A percentile compares a stretch with the other conserved stretches of the same genome.
phyloP scores from a whole-genome alignment of 2,113 vertebrate genomes.

The Menura novaehollandiae region DNA sequence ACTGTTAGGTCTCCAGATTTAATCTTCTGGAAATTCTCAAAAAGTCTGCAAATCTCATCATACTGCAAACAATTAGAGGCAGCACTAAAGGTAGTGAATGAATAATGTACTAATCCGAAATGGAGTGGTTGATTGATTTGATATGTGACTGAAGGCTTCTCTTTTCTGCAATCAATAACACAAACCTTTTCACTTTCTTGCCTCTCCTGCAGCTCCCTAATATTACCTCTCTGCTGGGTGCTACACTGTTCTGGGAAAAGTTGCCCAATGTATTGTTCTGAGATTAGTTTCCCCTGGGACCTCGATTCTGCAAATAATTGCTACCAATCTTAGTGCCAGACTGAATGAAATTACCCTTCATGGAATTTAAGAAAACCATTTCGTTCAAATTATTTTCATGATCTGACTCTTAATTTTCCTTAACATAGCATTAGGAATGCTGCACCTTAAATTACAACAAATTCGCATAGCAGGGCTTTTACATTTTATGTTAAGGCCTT shows the following conservation, averaged over 20 bases:
- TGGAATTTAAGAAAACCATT: neutral
- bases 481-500: neutral
- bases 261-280: neutral
- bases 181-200: slow-evolving; percentile 16
- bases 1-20: neutral
- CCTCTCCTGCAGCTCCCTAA: slow-evolving; percentile 20
- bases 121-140: neutral
- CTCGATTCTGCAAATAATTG: neutral
- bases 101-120: neutral
- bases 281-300: neutral
- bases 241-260: neutral
- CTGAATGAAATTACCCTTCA: neutral
- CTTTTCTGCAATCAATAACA: neutral
- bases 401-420: neutral
- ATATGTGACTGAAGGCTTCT: neutral
- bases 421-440: neutral
- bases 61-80: neutral
- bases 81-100: neutral
- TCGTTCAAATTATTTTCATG: neutral
- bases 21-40: neutral
- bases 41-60: neutral
- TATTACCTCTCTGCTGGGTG: slow-evolving; percentile 30
- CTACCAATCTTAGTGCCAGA: neutral
- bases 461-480: neutral
- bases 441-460: neutral